Evolutionary conservation across 1,140 invertebrate species (phyloP), one percentile per base, ranked within the genome.

Genomic region (Eupristina koningsbergeri): DNA sequence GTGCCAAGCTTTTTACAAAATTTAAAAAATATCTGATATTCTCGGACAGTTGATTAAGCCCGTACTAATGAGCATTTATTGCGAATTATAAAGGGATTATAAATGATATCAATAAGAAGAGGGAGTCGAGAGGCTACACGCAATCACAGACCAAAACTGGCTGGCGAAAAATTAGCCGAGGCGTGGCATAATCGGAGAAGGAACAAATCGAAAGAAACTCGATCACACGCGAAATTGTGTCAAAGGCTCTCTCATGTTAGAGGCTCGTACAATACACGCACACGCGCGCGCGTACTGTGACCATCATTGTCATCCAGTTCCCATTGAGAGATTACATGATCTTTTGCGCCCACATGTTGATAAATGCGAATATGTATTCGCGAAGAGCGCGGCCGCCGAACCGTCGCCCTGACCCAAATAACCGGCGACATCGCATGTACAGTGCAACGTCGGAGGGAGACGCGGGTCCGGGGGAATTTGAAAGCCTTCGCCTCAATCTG

Each of bases 321-420:
- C 80, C 82, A 84, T 84, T 84, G 80, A 76, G 45, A 71, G 76
- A 84, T 84, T 84, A 79, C 82, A 84, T 64, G 82, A 84, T 80
- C 82, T 84, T 84, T 84, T 73, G 82, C 82, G 76, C 82, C 76
- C 69, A 74, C 77, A 64, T 63, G 82, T 78, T 80, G 64, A 84
- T 47, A 29, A 26, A 73, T 22, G 31, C 31, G 22, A 36, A 6
- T 36, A 17, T 29, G 36, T 50, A 36, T 34, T 71, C 31, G 26
- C 67, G 7, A n/a, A 36, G 31, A 67, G 53, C n/a, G n/a, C 36
- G 31, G 53, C 34, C 31, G 53, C 69, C 78, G 47, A 34, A 74
- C 67, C 69, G 67, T 83, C 63, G 75, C 82, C 82, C 31, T 84
- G 82, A 84, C 82, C 82, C 82, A 84, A 84, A 79, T 84, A 84